phyloP scores from a whole-genome alignment of 2,113 vertebrate species.

The Clupea harengus region DNA sequence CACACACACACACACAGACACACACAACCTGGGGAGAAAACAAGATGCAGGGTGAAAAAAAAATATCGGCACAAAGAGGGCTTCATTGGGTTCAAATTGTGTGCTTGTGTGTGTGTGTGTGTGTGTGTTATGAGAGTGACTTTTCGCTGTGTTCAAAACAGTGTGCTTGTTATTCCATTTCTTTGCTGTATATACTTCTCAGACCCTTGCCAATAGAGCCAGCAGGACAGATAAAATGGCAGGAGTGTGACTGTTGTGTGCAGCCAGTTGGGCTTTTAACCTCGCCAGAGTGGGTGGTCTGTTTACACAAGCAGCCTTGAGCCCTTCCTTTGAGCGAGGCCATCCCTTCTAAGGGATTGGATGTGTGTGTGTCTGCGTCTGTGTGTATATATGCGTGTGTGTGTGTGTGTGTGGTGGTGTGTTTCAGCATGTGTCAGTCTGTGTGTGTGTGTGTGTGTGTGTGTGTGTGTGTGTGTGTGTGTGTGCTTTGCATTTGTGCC shows the following conservation, averaged over 20 bases:
- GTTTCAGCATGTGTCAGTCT: neutral
- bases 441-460: slow-evolving; percentile 8
- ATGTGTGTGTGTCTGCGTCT: neutral
- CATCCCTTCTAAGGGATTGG: neutral
- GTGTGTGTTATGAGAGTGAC: too few relatives aligned
- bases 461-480: neutral
- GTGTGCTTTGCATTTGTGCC: neutral
- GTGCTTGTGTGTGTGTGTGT: too few relatives aligned
- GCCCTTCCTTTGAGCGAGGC: slow-evolving; percentile 3
- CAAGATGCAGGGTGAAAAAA: neutral
- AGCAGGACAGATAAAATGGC: neutral
- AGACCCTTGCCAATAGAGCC: too few relatives aligned
- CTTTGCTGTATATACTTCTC: neutral
- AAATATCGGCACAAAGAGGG: neutral
- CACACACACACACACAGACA: neutral
- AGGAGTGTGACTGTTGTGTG: neutral
- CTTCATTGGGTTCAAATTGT: neutral
- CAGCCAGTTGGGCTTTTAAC: neutral
- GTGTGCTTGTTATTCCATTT: neutral
- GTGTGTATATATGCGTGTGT: neutral
- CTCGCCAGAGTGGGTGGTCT: neutral
- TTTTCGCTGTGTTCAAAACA: neutral
- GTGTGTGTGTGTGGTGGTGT: neutral
- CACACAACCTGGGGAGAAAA: neutral
- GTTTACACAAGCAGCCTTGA: neutral